A percentile compares a stretch with the other conserved stretches of the same genome.
Conservation (phyloP, 2,113 vertebrate species). For the Zosterops pallidus region DNA sequence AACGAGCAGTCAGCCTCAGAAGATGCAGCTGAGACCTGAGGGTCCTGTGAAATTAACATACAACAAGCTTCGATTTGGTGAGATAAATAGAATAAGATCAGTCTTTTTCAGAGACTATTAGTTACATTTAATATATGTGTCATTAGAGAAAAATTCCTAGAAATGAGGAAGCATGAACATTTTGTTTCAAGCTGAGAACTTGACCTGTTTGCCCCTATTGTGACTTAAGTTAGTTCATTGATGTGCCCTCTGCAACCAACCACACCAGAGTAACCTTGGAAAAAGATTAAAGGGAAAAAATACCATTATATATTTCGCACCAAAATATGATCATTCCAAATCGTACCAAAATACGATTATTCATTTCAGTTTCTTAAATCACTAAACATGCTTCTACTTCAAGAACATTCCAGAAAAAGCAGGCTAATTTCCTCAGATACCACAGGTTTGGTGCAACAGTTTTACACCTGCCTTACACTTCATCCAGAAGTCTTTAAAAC, state of each 20-base stretch:
- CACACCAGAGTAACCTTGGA: neutral
- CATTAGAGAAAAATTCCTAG: neutral
- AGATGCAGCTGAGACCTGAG: neutral
- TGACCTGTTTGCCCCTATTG: neutral
- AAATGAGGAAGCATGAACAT: neutral
- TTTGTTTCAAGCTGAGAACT: neutral
- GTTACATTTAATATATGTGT: neutral
- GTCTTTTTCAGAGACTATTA: neutral
- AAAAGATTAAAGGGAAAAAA: neutral
- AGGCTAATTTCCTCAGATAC: neutral
- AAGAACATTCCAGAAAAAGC: neutral
- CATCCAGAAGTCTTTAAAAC: neutral
- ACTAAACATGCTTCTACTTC: neutral
- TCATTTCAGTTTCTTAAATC: neutral
- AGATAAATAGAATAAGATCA: neutral
- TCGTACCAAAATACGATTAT: neutral
- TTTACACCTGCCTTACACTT: neutral
- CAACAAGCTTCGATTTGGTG: neutral
- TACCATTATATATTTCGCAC: neutral
- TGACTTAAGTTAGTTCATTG: neutral
- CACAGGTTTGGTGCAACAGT: neutral
- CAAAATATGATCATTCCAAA: neutral
- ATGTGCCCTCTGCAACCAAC: neutral
- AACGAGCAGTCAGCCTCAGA: neutral
- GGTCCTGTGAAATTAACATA: neutral